These are phyloP conservation scores for Malthinus flaveolus DNA, from an alignment of 2,888 invertebrate genomes.

Conservation along the genomic window DNA sequence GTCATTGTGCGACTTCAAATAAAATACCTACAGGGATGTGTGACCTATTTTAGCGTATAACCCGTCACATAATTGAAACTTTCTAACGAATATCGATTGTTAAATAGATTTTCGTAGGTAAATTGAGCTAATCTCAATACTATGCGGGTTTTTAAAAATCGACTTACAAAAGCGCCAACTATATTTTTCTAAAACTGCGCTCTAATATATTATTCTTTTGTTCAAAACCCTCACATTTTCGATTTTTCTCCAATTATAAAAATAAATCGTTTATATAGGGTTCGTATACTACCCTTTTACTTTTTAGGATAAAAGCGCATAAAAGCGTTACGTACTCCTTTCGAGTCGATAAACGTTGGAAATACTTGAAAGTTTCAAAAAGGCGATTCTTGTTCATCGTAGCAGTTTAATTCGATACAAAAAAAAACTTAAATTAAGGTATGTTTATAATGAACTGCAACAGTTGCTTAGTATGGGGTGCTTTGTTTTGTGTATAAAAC, in stretches of 20 bases:
- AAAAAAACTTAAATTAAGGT: constrained; percentile 39
- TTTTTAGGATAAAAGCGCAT: constrained; percentile 17
- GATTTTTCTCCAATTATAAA: constrained; percentile 27
- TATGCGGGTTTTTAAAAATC: constrained; percentile 27
- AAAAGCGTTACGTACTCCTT: too few relatives aligned
- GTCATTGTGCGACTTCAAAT: constrained; percentile 48
- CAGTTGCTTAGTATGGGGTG: constrained; percentile 37
- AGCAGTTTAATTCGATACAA: constrained; percentile 36
- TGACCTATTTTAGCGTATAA: constrained; percentile 43
- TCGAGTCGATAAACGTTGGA: constrained; percentile 17
- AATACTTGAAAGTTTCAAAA: constrained; percentile 27
- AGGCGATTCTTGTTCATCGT: constrained; percentile 36
- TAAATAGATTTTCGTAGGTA: constrained; percentile 33
- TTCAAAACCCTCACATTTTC: constrained; percentile 23
- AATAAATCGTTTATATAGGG: constrained; percentile 10
- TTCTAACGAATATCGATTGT: constrained; percentile 37
- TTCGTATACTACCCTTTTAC: constrained; percentile 5
- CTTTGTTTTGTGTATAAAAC: constrained; percentile 30
- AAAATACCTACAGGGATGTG: constrained; percentile 44
- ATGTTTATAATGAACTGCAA: constrained; percentile 42
- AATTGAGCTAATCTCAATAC: constrained; percentile 37
- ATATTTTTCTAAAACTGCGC: constrained; percentile 21
- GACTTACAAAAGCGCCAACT: constrained; percentile 7
- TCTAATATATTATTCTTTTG: constrained; percentile 20
- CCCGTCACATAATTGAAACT: constrained; percentile 35